These are phyloP conservation scores for Loriculus beryllinus DNA, from an alignment of 2,797 vertebrate species.

Conservation along the genomic window DNA sequence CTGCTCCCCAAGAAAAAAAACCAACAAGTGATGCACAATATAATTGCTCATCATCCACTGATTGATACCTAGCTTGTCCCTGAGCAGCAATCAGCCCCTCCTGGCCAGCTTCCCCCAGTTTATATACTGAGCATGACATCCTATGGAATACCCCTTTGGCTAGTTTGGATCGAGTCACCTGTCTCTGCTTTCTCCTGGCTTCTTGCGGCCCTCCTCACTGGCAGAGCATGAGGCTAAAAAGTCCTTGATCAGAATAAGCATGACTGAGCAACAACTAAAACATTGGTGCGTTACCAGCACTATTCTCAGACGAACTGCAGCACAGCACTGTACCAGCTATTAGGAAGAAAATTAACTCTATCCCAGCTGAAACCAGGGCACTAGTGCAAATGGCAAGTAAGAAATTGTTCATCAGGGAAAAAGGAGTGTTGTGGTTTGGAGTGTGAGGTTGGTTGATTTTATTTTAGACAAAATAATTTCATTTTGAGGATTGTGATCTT, in stretches of 20 bases:
- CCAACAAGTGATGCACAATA: not conserved
- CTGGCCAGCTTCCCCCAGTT: not conserved
- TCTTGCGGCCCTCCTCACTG: not conserved
- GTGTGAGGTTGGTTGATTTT: not conserved
- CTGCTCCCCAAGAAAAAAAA: not conserved
- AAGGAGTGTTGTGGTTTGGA: not conserved
- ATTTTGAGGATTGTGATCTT: not conserved
- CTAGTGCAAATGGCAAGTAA: not conserved
- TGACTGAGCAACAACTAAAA: not conserved
- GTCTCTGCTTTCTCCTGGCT: not conserved
- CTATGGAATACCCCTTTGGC: not conserved
- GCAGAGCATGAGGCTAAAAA: not conserved
- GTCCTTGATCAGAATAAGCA: not conserved
- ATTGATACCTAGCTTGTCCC: not conserved
- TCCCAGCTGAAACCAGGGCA: not conserved
- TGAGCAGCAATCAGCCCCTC: not conserved
- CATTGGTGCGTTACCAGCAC: not conserved
- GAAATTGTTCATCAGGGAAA: not conserved
- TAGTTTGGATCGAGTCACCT: not conserved
- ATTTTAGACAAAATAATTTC: not conserved
- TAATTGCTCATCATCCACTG: not conserved
- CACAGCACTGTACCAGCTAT: not conserved
- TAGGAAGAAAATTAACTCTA: not conserved
- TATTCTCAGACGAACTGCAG: not conserved
- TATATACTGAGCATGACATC: not conserved